These are phyloP conservation scores for Quiscalus mexicanus DNA, from an alignment of 2,113 vertebrate genomes.

Conservation along the genomic window DNA sequence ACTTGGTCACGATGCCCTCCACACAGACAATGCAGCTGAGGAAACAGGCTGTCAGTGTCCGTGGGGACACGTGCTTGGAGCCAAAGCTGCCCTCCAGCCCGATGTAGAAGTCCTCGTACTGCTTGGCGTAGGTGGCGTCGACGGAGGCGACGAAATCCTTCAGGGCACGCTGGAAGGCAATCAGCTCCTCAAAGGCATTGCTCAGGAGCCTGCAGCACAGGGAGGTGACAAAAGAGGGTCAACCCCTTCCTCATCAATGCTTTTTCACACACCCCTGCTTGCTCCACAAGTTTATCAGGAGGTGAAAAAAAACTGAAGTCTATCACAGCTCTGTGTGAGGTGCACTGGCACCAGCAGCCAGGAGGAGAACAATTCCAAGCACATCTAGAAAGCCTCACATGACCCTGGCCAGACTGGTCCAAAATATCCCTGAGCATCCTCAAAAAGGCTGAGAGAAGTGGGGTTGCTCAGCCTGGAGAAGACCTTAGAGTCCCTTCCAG, in stretches of 20 bases:
- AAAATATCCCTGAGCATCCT: neutral
- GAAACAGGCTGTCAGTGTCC: slow-evolving; percentile 89
- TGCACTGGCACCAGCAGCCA: neutral
- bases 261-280: rapidly evolving
- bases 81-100: slow-evolving; percentile 97
- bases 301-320: neutral
- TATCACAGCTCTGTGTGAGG: neutral
- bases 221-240: neutral
- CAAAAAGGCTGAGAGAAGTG: neutral
- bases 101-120: slow-evolving; percentile 93
- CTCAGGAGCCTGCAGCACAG: slow-evolving; percentile 82
- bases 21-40: slow-evolving; percentile 93
- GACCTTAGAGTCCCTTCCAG: neutral
- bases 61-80: slow-evolving; percentile 89
- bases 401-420: neutral
- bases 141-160: slow-evolving; percentile 92
- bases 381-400: rapidly evolving
- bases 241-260: neutral
- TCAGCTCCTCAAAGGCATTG: slow-evolving; percentile 89
- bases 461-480: neutral
- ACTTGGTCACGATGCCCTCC: slow-evolving; percentile 97
- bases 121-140: slow-evolving; percentile 94
- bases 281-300: neutral
- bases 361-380: neutral
- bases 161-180: slow-evolving; percentile 91